Evolutionary conservation across 2,888 invertebrate species (phyloP).

Genomic region (Mimumesa dahlbomi): DNA sequence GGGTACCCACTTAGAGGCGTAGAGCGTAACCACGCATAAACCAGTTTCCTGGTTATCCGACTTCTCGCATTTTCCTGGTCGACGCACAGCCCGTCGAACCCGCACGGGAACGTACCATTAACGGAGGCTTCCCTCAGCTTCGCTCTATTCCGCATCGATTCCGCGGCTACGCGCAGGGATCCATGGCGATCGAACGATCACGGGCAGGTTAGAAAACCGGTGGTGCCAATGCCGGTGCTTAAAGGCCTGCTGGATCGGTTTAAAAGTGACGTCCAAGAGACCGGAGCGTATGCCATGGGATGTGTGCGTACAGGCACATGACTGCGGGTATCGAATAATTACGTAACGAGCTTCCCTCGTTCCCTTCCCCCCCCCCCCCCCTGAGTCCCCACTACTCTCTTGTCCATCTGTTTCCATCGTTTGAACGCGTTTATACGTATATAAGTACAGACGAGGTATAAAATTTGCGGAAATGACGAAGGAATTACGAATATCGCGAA

Average conservation of each 20-base stretch:
- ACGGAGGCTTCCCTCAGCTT: slow-evolving; percentile 62
- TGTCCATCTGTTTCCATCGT: too few species aligned
- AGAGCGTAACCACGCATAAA: slow-evolving; percentile 75
- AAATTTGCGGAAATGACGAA: too few species aligned
- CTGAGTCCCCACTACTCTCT: too few species aligned
- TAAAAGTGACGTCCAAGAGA: slow-evolving; percentile 29
- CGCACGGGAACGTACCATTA: slow-evolving; percentile 73
- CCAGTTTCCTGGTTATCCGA: slow-evolving; percentile 78
- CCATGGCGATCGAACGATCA: slow-evolving; percentile 55
- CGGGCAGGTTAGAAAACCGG: slow-evolving; percentile 43
- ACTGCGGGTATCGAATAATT: slow-evolving; percentile 61
- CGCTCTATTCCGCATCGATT: slow-evolving; percentile 40
- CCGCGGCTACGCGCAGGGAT: slow-evolving; percentile 14
- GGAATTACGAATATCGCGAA: too few species aligned
- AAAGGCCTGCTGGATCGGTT: slow-evolving; percentile 50
- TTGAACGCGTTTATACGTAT: slow-evolving; percentile 4
- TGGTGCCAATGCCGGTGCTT: slow-evolving; percentile 44
- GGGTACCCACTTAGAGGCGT: slow-evolving; percentile 67
- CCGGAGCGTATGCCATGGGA: slow-evolving; percentile 11
- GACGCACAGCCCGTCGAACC: slow-evolving; percentile 72
- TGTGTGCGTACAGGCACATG: slow-evolving; percentile 32
- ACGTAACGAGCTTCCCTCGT: slow-evolving; percentile 54
- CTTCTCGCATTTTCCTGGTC: slow-evolving; percentile 74
- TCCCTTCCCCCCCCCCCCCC: too few species aligned
- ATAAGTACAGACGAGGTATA: background rate